Base-by-base conservation (phyloP, 2,113 vertebrate species). In the Pimephales promelas region DNA sequence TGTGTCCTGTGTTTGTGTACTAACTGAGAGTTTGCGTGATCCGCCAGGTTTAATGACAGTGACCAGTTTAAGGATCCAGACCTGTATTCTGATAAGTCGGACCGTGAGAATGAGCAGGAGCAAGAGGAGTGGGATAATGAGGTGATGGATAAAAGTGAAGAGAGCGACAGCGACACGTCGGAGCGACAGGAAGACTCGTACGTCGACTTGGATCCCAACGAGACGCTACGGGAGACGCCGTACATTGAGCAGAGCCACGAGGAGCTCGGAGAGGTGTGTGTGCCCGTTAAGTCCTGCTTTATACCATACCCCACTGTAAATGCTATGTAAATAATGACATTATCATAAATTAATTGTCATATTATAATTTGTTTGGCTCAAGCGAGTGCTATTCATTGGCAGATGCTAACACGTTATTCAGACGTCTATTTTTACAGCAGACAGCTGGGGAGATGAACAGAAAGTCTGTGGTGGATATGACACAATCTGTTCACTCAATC, bases 61-160 rank as follows among this genome's bases (percentile, higher is more conserved):
- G 98, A 99, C 81, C 95, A 97, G 77, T 96, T 97, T 89, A 99
- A 98, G 90, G 97, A 99, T 92, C 96, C 96, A 24, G 97, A 99
- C 90, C 93, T 96, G 43, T 99, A 98, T 91, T 99, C 97, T 1
- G 98, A 99, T 93, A 98, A 98, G 88, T 99, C 98, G 0, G 98
- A 99, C 93, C 94, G 97, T 83, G 97, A 98, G 90, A 97, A 97
- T 13, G 98, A 99, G 84, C 97, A 93, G 77, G 97, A 98, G 81
- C 97, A 96, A 0, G 97, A 99, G 86, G 98, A 99, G 61, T 99
- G 97, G 1, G 98, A 99, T 88, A 96, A 97, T 0, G 97, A 99
- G 47, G 96, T 93, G 11, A n/a, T 97, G 91, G 97, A 96, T 73
- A 98, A 98, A 92, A 98, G 97, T 0, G 97, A 99, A 89, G 98